Evolutionary conservation across 2,888 invertebrate genomes (phyloP), one percentile per base, ranked within the genome.

Genomic region (Malacosoma neustria): DNA sequence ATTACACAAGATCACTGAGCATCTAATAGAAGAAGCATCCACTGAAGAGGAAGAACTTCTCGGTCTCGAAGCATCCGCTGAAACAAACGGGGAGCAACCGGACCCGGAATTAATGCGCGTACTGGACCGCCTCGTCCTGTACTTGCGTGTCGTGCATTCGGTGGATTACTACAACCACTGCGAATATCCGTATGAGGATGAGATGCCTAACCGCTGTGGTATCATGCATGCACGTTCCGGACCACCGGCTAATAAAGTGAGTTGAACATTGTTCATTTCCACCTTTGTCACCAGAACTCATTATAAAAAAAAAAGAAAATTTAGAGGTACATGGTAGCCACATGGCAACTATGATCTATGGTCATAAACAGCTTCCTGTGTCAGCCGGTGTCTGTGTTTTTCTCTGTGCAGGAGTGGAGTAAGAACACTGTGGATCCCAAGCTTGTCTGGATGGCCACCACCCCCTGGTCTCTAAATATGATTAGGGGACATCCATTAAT

Each of bases 101-200:
- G 85, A 85, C 14, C 84, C 84, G 0, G 82, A 80, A 31, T 55
- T 85, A 29, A 56, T 93, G 42, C 87, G 90, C 43, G 96, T 95
- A 40, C 58, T 91, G 36, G 92, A 92, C 60, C 90, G 93, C 34
- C 89, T 99, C 41, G 91, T 99, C 35, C 72, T 99, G 35, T 99
- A 99, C 70, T 84, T 99, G 57, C 91, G 99, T 34, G 89, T 99
- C 33, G 99, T 99, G 1, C 98, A 99, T 74, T 99, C 99, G 0
- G 94, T 99, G 36, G 99, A 99, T 75, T 99, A 97, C 72, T 99
- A 99, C 82, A 98, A 98, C 80, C 97, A 97, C 64, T 97, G 97
- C 64, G 99, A 99, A 67, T 99, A 99, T 79, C 97, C 98, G 0
- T 97, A 98, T 59, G 99, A 99, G 74, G 99, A 99, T 71, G 98